Conservation (phyloP, 2,797 vertebrate species). For the Gouania willdenowi region DNA sequence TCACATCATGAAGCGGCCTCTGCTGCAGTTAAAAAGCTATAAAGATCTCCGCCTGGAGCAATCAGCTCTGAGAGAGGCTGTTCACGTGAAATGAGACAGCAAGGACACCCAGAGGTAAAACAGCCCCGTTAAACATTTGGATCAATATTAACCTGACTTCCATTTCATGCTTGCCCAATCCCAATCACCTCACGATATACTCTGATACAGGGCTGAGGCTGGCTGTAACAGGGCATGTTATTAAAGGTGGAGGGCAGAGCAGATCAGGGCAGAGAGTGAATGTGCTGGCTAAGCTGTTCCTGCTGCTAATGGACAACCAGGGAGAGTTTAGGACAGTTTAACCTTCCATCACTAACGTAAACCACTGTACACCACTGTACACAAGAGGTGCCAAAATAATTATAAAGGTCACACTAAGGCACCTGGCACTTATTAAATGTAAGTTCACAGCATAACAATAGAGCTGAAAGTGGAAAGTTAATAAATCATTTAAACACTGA, state of each 20-base stretch:
- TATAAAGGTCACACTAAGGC: constrained; percentile 3
- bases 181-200: constrained; percentile 94
- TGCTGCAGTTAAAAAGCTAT: constrained; percentile 48
- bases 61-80: constrained; percentile 64
- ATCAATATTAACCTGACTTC: constrained; percentile 99
- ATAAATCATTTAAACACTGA: too few relatives aligned
- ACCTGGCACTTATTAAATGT: background rate
- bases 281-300: constrained; percentile 93
- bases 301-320: constrained; percentile 87
- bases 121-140: constrained; percentile 88
- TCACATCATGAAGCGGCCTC: constrained; percentile 22
- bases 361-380: constrained; percentile 14
- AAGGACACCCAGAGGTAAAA: constrained; percentile 91
- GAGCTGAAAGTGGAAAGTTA: too few relatives aligned
- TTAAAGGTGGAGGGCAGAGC: constrained; percentile 84
- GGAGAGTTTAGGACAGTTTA: constrained; percentile 75
- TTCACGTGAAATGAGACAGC: constrained; percentile 83
- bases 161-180: constrained; percentile 99
- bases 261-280: constrained; percentile 83
- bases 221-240: constrained; percentile 86
- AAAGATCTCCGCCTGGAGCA: constrained; percentile 53
- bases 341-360: constrained; percentile 36
- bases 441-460: too few relatives aligned
- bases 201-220: constrained; percentile 81
- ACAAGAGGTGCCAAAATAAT: constrained; percentile 2